Evolutionary conservation across 2,797 vertebrate genomes (phyloP).

Genomic region (Sciurus carolinensis): DNA sequence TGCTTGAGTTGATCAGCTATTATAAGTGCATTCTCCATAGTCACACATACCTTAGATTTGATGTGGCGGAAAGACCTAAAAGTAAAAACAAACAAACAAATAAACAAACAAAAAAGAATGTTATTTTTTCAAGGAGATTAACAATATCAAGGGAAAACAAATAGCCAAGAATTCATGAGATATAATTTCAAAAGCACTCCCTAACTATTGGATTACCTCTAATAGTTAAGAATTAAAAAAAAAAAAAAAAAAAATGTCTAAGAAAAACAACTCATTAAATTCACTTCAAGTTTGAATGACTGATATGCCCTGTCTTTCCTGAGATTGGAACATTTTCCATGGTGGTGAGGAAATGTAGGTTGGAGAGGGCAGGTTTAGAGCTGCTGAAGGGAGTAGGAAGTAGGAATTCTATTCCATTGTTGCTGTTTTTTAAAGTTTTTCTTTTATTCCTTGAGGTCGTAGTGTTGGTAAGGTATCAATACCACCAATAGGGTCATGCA

Average conservation of each 20-base stretch:
- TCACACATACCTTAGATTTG: neutral
- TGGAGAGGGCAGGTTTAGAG: neutral
- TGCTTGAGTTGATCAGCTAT: neutral
- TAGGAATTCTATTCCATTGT: neutral
- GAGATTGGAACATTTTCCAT: neutral
- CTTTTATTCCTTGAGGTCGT: neutral
- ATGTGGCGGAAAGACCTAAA: neutral
- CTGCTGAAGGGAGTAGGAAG: neutral
- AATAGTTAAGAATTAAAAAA: neutral
- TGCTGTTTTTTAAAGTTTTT: neutral
- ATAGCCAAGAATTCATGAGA: neutral
- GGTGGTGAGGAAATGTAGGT: neutral
- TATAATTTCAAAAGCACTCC: neutral
- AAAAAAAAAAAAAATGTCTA: neutral
- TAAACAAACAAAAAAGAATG: neutral
- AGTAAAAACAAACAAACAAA: neutral
- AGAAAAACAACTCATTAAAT: conserved; percentile 39
- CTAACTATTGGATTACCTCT: neutral
- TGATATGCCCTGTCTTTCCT: neutral
- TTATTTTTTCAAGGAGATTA: neutral
- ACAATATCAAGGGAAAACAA: neutral
- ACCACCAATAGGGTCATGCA: neutral
- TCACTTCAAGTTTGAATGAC: conserved; percentile 28
- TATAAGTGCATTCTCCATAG: neutral
- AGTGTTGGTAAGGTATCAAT: neutral